Evolutionary conservation across 2,888 invertebrate genomes (phyloP).

Genomic region (Cylloceria caligata): DNA sequence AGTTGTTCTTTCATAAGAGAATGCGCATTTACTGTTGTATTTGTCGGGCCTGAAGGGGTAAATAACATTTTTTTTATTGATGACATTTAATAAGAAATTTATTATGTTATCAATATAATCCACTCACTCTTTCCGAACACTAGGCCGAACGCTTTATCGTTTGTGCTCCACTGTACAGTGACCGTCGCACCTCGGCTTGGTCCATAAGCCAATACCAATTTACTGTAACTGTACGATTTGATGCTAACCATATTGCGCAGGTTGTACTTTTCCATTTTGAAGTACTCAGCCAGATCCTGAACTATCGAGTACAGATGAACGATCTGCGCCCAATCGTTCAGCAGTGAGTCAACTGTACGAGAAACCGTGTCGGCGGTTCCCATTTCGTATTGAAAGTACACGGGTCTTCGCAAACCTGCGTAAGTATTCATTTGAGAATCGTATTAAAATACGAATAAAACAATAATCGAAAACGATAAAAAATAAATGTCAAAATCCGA

Average conservation of each 20-base stretch:
- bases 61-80: background rate
- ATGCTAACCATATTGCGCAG: conserved; percentile 91
- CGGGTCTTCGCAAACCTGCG: conserved; percentile 92
- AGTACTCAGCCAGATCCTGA: conserved; percentile 92
- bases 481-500: background rate
- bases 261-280: conserved; percentile 89
- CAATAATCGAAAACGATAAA: background rate
- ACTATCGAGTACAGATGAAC: conserved; percentile 95
- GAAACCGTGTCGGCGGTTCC: conserved; percentile 91
- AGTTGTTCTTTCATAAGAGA: conserved; percentile 95
- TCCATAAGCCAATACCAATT: conserved; percentile 95
- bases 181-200: conserved; percentile 93
- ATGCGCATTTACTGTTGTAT: conserved; percentile 94
- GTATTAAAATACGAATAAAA: background rate
- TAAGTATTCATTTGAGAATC: conserved; percentile 7
- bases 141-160: conserved; percentile 91
- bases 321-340: conserved; percentile 97
- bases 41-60: conserved; percentile 88
- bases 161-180: conserved; percentile 92
- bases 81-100: background rate
- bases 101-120: background rate
- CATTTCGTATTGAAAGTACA: conserved; percentile 96
- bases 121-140: conserved; percentile 85
- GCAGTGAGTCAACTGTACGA: conserved; percentile 93
- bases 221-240: conserved; percentile 96